These are phyloP conservation scores for Pimephales promelas DNA, from an alignment of 2,113 vertebrate species.

Conservation along the genomic window DNA sequence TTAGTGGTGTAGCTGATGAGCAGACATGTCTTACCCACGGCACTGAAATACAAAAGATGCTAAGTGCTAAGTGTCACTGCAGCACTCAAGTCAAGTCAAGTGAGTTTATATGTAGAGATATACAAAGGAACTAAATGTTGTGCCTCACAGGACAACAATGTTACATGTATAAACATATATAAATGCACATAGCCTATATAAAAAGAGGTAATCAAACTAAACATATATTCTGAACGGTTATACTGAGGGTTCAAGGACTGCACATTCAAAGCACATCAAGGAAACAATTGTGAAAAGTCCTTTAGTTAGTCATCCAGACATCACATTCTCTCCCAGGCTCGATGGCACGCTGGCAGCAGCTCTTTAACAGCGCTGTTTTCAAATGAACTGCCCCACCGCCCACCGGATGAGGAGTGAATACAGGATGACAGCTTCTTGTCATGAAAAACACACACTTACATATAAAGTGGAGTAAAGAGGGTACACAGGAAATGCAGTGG, in stretches of 20 bases:
- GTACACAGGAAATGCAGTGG: not conserved
- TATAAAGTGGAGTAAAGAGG: not conserved
- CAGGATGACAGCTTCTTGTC: conserved; percentile 8
- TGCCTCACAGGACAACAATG: no score
- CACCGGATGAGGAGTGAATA: not conserved
- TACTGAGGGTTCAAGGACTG: not conserved
- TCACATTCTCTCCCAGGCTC: not conserved
- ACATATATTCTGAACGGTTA: no score
- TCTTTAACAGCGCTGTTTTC: not conserved
- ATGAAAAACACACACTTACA: not conserved
- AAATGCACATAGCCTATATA: no score
- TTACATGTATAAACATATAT: no score
- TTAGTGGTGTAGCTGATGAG: conserved; percentile 72
- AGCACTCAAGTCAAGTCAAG: not conserved
- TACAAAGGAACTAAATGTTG: no score
- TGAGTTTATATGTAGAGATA: no score
- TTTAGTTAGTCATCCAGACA: not conserved
- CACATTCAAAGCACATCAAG: not conserved
- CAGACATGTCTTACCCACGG: conserved; percentile 70
- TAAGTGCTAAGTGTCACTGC: not conserved
- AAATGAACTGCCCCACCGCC: not conserved
- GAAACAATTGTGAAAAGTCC: not conserved
- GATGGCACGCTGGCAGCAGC: not conserved
- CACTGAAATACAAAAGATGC: conserved; percentile 53
- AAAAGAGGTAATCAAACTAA: no score